Conservation (phyloP, 2,888 invertebrate species). For the Morinoia aosen region DNA sequence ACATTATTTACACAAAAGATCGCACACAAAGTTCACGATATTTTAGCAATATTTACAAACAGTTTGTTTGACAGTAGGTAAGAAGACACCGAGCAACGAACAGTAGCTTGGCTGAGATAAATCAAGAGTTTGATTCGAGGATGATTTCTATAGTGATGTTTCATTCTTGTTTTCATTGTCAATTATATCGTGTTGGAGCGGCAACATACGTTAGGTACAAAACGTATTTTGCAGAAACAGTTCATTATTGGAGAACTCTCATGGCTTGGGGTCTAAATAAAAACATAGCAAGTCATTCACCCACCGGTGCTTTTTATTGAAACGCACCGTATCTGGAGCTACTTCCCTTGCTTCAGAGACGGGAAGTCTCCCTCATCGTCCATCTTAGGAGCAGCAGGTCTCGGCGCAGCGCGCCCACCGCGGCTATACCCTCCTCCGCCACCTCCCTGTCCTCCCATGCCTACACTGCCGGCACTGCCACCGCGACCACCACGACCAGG, state of each 20-base stretch:
- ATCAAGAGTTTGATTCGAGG: constrained; percentile 15
- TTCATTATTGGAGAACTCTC: constrained; percentile 50
- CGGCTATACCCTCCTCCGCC: constrained; percentile 64
- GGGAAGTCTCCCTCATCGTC: constrained; percentile 97
- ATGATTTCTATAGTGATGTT: not conserved
- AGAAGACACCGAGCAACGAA: constrained; percentile 20
- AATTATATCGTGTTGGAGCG: not conserved
- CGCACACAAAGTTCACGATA: constrained; percentile 19
- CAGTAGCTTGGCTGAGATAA: constrained; percentile 8
- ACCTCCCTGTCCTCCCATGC: constrained; percentile 64
- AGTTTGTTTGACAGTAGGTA: constrained; percentile 37
- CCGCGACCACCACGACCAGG: constrained; percentile 74
- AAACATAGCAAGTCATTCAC: constrained; percentile 30
- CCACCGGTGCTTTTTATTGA: not conserved
- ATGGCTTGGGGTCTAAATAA: constrained; percentile 28
- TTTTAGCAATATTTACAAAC: constrained; percentile 47
- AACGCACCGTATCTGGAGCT: constrained; percentile 15
- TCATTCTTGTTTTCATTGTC: not conserved
- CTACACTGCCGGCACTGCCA: constrained; percentile 70
- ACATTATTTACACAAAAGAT: constrained; percentile 54
- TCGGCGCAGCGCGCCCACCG: constrained; percentile 53
- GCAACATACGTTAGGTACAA: constrained; percentile 8
- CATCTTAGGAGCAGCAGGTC: constrained; percentile 80
- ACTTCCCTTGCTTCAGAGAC: constrained; percentile 81
- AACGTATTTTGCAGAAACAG: constrained; percentile 34